phyloP scores from a whole-genome alignment of 2,888 invertebrate species.

The Drosophila gaucha region DNA sequence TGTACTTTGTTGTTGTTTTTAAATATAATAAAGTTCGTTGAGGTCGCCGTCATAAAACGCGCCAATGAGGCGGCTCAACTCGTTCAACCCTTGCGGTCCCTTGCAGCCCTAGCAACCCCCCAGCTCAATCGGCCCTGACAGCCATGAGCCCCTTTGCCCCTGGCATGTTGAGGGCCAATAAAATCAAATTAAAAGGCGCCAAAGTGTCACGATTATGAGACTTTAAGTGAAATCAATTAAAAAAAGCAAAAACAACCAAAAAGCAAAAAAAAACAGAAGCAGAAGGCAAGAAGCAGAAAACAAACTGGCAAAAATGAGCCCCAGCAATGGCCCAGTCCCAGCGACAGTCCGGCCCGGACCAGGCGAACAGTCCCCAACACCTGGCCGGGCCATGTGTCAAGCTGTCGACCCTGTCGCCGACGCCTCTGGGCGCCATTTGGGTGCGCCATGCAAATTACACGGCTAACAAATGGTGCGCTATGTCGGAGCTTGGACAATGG shows the following conservation, averaged over 20 bases:
- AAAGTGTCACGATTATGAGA: conserved; percentile 80
- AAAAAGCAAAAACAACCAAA: conserved; percentile 38
- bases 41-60: conserved; percentile 70
- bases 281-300: conserved; percentile 8
- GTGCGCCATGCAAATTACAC: conserved; percentile 68
- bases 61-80: conserved; percentile 72
- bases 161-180: conserved; percentile 71
- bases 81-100: conserved; percentile 30
- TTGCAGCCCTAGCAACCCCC: neutral
- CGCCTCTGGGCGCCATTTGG: conserved; percentile 50
- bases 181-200: conserved; percentile 81
- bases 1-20: conserved; percentile 18
- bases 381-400: conserved; percentile 62
- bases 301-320: conserved; percentile 7
- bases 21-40: conserved; percentile 67
- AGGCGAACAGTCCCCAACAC: conserved; percentile 8
- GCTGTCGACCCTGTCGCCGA: conserved; percentile 40
- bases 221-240: conserved; percentile 80
- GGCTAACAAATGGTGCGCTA: conserved; percentile 61
- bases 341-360: neutral
- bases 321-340: neutral
- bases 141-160: conserved; percentile 1
- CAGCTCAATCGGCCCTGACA: neutral
- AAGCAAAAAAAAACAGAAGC: neutral
- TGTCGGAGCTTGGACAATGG: conserved; percentile 7